A percentile compares a stretch with the other conserved stretches of the same genome.
These are phyloP conservation scores for Drosophila insularis DNA, from an alignment of 1,140 invertebrate species.

Conservation along the genomic window DNA sequence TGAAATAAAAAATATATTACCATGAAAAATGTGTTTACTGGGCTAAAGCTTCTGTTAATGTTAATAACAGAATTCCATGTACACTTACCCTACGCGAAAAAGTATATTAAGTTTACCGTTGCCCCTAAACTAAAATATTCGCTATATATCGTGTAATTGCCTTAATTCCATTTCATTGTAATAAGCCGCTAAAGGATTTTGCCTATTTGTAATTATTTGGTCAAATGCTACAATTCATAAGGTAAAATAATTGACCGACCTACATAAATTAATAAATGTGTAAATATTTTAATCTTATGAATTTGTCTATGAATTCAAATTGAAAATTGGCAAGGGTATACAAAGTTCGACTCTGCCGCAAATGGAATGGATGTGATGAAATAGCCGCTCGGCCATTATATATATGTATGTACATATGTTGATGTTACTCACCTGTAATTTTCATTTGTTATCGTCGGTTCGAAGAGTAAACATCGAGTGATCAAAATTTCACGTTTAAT, in stretches of 20 bases:
- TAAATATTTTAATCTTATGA: too few relatives aligned
- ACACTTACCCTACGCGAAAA: neutral
- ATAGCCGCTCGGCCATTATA: neutral
- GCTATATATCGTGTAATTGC: too few relatives aligned
- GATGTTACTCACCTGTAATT: neutral
- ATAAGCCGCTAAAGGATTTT: too few relatives aligned
- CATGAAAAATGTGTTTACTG: neutral
- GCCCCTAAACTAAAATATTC: too few relatives aligned
- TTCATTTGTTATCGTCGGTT: neutral
- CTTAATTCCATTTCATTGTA: too few relatives aligned
- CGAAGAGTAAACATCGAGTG: neutral
- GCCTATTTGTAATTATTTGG: too few relatives aligned
- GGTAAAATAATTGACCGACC: too few relatives aligned
- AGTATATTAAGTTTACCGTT: neutral
- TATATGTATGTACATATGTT: too few relatives aligned
- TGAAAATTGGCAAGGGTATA: neutral
- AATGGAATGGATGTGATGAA: neutral
- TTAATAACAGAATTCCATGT: neutral
- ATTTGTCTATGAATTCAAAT: too few relatives aligned
- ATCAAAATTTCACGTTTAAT: conserved; percentile 16
- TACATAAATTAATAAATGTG: too few relatives aligned
- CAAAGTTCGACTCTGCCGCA: neutral
- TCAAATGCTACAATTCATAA: too few relatives aligned
- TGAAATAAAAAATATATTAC: neutral
- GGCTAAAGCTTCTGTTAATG: neutral